Conservation (phyloP, 2,797 vertebrate species). For the Monodelphis domestica region DNA sequence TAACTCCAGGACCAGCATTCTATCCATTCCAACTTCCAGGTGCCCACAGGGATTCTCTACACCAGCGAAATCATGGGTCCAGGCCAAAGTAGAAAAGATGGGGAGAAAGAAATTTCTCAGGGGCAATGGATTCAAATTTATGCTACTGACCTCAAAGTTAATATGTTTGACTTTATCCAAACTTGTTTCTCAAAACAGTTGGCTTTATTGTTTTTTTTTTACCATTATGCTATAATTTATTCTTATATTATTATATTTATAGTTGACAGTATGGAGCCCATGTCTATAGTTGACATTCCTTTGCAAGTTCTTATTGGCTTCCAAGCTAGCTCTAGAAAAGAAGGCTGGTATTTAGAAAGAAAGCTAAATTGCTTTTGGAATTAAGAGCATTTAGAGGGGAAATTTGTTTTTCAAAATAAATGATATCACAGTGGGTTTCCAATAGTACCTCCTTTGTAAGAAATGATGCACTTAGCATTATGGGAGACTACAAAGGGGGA, state of each 20-base stretch:
- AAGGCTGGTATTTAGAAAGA: background rate
- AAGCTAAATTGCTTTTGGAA: background rate
- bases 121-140: background rate
- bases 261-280: too few relatives aligned
- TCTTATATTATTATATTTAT: too few relatives aligned
- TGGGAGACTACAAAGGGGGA: background rate
- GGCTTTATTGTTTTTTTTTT: too few relatives aligned
- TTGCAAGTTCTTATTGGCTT: background rate
- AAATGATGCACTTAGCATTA: constrained; percentile 7
- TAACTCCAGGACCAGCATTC: too few relatives aligned
- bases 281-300: background rate
- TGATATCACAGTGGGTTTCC: background rate
- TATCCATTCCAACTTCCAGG: too few relatives aligned
- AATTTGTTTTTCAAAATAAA: constrained; percentile 23
- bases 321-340: background rate
- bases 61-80: background rate
- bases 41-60: too few relatives aligned
- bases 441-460: background rate
- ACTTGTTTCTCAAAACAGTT: constrained; percentile 3
- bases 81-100: background rate
- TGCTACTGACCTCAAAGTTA: background rate
- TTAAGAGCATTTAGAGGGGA: background rate
- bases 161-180: background rate
- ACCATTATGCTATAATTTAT: too few relatives aligned
- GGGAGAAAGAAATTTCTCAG: background rate